These are phyloP conservation scores for Xerus inauris DNA, from an alignment of 2,113 vertebrate species.

Conservation along the genomic window DNA sequence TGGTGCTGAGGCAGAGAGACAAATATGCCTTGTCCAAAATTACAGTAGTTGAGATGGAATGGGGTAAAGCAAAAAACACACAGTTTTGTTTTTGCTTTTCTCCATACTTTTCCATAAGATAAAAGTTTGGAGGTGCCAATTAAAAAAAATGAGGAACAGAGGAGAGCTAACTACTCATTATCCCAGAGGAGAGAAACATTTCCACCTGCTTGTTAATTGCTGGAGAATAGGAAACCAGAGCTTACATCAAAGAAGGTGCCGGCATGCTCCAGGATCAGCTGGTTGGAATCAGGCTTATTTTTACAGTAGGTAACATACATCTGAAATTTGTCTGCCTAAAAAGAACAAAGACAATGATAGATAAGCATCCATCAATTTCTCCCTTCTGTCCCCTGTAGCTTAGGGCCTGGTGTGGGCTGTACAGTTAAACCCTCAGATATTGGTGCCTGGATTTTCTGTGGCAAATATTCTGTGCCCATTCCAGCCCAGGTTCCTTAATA, in stretches of 20 bases:
- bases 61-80: not conserved
- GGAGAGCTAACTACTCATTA: not conserved
- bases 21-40: not conserved
- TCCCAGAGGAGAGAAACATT: not conserved
- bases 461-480: not conserved
- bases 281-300: constrained; percentile 99
- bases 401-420: not conserved
- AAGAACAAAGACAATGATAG: constrained; percentile 76
- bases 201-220: not conserved
- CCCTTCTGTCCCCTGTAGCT: not conserved
- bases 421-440: not conserved
- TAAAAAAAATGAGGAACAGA: constrained; percentile 13
- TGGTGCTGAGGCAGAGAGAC: not conserved
- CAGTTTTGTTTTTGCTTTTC: not conserved
- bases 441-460: not conserved
- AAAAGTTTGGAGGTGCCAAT: not conserved
- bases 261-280: constrained; percentile 97
- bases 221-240: constrained; percentile 58
- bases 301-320: constrained; percentile 99
- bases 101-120: not conserved
- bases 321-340: constrained; percentile 98
- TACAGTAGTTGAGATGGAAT: not conserved
- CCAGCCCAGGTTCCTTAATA: not conserved
- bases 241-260: constrained; percentile 98
- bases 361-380: constrained; percentile 14